These are phyloP conservation scores for Mamestra brassicae DNA, from an alignment of 2,888 invertebrate genomes.

Conservation along the genomic window DNA sequence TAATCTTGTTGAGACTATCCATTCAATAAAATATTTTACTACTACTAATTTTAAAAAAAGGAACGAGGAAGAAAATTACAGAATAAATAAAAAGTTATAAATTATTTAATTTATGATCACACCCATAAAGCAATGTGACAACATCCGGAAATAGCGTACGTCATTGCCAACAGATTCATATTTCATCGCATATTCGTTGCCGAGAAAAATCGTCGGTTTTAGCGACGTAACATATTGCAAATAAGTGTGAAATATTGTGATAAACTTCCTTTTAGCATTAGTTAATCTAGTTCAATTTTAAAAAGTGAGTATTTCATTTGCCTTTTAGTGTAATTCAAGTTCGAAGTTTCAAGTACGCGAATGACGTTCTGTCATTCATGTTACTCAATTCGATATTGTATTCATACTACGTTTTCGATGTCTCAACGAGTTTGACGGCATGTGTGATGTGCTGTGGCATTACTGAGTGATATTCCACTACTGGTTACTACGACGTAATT, in stretches of 20 bases:
- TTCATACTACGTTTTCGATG: slow-evolving; percentile 77
- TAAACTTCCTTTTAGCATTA: slow-evolving; percentile 87
- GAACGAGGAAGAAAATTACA: no score
- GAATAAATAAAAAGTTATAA: no score
- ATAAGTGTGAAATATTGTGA: slow-evolving; percentile 88
- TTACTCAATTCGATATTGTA: slow-evolving; percentile 87
- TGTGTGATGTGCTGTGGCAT: slow-evolving; percentile 65
- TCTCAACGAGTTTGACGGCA: slow-evolving; percentile 69
- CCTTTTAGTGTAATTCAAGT: slow-evolving; percentile 71
- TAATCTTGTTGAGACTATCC: not conserved
- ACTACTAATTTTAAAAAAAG: not conserved
- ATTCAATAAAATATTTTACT: not conserved
- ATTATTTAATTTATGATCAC: slow-evolving; percentile 56
- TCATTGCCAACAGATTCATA: slow-evolving; percentile 89
- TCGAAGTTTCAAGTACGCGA: slow-evolving; percentile 81
- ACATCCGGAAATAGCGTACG: slow-evolving; percentile 89
- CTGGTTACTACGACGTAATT: slow-evolving; percentile 75
- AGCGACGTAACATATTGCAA: slow-evolving; percentile 85
- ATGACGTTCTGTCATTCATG: slow-evolving; percentile 87
- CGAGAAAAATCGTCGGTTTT: slow-evolving; percentile 84
- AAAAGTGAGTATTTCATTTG: slow-evolving; percentile 85
- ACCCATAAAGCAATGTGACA: slow-evolving; percentile 74
- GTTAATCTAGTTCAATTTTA: slow-evolving; percentile 87
- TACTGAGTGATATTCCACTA: slow-evolving; percentile 66
- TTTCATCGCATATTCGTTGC: slow-evolving; percentile 80